These are phyloP conservation scores for Lasioglossum morio DNA, from an alignment of 2,888 invertebrate species.

Conservation along the genomic window DNA sequence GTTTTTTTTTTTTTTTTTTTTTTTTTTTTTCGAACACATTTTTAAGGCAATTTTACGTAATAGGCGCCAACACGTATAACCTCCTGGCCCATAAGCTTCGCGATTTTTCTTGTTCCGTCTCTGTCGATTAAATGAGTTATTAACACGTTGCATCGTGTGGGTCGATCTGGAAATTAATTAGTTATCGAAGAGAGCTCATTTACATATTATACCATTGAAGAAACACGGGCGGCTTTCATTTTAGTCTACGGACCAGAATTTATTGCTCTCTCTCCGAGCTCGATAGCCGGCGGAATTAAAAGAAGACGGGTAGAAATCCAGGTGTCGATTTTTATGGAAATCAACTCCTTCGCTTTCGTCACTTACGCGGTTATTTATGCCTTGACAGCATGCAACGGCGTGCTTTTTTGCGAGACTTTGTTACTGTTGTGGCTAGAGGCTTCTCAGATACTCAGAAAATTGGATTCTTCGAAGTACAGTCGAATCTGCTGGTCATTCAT, in stretches of 20 bases:
- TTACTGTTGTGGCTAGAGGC: background rate
- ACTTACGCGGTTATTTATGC: slow-evolving; percentile 6
- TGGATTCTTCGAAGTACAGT: background rate
- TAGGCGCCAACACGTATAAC: slow-evolving; percentile 18
- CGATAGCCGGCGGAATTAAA: background rate
- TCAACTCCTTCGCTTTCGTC: background rate
- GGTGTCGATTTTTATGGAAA: slow-evolving; percentile 1
- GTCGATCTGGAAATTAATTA: background rate
- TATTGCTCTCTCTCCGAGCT: background rate
- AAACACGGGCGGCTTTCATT: background rate
- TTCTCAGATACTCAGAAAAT: background rate
- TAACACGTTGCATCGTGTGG: background rate
- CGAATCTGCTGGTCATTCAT: background rate
- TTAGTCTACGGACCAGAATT: background rate
- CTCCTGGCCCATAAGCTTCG: background rate
- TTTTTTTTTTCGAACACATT: background rate
- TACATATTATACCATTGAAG: background rate
- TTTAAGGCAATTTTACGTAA: slow-evolving; percentile 33
- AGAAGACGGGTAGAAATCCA: background rate
- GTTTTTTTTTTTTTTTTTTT: slow-evolving; percentile 8
- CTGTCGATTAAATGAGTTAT: background rate
- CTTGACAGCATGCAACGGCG: background rate
- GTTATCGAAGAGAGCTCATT: background rate
- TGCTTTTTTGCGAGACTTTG: background rate
- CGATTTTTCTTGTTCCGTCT: too few species aligned